Conservation (phyloP, 2,797 vertebrate species). For the Xenops minutus region DNA sequence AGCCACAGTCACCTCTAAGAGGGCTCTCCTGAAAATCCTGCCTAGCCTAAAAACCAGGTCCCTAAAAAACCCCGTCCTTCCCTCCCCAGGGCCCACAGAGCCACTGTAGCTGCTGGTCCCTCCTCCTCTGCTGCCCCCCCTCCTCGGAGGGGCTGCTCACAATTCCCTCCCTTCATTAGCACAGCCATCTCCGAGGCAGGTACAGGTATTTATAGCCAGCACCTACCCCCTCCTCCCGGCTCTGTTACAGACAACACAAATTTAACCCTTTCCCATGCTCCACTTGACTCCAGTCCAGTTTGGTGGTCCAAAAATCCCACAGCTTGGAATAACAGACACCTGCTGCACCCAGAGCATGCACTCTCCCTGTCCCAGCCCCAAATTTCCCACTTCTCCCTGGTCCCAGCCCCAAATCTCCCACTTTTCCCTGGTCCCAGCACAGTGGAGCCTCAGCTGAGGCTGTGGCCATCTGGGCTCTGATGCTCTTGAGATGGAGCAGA, state of each 20-base stretch:
- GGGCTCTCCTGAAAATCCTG: background rate
- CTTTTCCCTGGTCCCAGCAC: too few species aligned
- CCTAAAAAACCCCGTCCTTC: background rate
- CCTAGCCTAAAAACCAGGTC: background rate
- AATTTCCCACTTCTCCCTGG: rapidly evolving
- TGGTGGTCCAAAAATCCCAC: background rate
- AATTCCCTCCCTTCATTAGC: constrained; percentile 63
- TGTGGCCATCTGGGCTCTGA: background rate
- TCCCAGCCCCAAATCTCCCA: background rate
- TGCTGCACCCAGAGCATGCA: background rate
- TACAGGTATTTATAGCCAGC: constrained; percentile 48
- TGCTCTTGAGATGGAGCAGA: background rate
- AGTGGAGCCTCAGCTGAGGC: background rate
- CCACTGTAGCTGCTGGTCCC: background rate
- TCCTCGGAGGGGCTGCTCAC: background rate
- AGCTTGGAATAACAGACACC: background rate
- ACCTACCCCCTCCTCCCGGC: background rate
- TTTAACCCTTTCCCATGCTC: background rate
- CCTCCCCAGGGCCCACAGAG: background rate
- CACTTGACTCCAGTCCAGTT: background rate
- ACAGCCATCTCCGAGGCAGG: background rate
- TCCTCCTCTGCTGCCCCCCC: background rate
- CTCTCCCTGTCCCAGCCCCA: too few species aligned
- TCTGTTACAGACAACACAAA: background rate
- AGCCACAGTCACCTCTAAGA: background rate